Base-by-base conservation (phyloP, 1,140 invertebrate species). In the Leucophenga varia region DNA sequence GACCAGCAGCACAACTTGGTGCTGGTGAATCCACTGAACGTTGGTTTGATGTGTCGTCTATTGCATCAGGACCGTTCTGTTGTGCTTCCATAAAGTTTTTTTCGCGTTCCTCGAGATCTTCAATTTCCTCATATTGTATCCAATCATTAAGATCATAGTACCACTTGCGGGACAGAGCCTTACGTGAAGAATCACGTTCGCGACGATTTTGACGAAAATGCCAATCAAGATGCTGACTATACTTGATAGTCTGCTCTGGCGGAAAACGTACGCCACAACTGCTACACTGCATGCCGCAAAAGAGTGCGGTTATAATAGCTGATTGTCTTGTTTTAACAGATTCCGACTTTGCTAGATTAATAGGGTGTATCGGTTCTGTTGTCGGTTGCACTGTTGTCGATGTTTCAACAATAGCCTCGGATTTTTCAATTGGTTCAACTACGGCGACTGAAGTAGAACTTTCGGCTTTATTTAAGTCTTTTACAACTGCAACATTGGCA, bases 211-310 rank as follows among this genome's bases (percentile, higher is more conserved):
- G 90, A 8, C 94, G 79, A 77, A 97, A 97, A 79, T 98, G 95
- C 95, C 95, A 97, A 77, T 98, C 94, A 20, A 97, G 80, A 78
- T 97, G 95, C 70, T 93, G 89, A 52, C 90, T 90, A 71, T 97
- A 91, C 43, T 86, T 84, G 20, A 91, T 88, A 1, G 90, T 92
- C 60, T 91, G 86, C 71, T 93, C 89, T 0, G 90, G 85, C 9
- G 88, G 86, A 74, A 97, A 97, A 31, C 95, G 80, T 19, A 90
- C 84, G 13, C 94, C 94, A 78, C 95, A 98, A 17, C 92, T 92
- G 45, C 90, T 89, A 77, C 95, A 98, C 74, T 97, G 95, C 79
- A 95, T 91, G 5, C 95, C 93, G 43, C 84, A 81, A 72, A 93
- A 94, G 7, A 97, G 74, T 3, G 77, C 73, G 5, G 81, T 65